Evolutionary conservation across 92 coral and sea anemone species (phyloP).

Genomic region (Zoanthus sansibaricus): DNA sequence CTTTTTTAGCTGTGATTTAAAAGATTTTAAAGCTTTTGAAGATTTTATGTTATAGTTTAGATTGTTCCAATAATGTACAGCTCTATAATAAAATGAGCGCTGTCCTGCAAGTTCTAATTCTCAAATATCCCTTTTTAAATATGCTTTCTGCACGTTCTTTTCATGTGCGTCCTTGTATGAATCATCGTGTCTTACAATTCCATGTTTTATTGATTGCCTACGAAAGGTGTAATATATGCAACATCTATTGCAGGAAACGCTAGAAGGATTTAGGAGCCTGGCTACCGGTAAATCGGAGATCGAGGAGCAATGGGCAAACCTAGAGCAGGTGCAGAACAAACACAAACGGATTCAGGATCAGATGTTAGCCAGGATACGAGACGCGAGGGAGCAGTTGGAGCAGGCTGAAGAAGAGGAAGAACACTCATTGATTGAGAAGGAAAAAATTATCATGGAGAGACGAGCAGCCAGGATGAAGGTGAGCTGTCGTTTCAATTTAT

Average conservation of each 20-base stretch:
- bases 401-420: slow-evolving; percentile 96
- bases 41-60: too few relatives aligned
- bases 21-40: too few relatives aligned
- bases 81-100: too few relatives aligned
- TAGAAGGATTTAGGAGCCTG: slow-evolving; percentile 94
- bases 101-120: too few relatives aligned
- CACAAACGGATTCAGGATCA: slow-evolving; percentile 94
- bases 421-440: slow-evolving; percentile 92
- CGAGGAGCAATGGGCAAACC: slow-evolving; percentile 87
- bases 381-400: slow-evolving; percentile 90
- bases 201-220: too few relatives aligned
- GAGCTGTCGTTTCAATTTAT: too few relatives aligned
- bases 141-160: too few relatives aligned
- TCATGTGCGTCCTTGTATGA: too few relatives aligned
- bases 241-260: slow-evolving; percentile 62
- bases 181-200: too few relatives aligned
- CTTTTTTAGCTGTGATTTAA: too few relatives aligned
- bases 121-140: too few relatives aligned
- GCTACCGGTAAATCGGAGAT: slow-evolving; percentile 97
- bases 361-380: slow-evolving; percentile 82
- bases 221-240: neutral
- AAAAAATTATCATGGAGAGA: slow-evolving; percentile 95
- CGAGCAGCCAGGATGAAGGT: slow-evolving; percentile 94
- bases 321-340: slow-evolving; percentile 91
- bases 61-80: too few relatives aligned